Evolutionary conservation across 2,113 vertebrate genomes (phyloP), one percentile per base, ranked within the genome.

Genomic region (Chionis minor): DNA sequence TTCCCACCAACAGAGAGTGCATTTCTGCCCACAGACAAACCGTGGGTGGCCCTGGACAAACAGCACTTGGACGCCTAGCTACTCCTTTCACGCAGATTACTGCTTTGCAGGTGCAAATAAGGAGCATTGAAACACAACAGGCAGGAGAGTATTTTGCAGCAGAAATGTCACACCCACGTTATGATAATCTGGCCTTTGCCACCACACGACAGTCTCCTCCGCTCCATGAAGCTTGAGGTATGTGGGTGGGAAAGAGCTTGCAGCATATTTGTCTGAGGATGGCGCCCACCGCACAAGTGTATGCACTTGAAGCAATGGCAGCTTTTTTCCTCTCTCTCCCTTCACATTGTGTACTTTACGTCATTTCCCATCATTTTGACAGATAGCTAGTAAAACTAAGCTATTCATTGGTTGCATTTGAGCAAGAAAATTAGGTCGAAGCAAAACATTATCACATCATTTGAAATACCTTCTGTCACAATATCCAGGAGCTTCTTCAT

Each of bases 181-280:
- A 95, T 86, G 83, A 88, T 95, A 94, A 96, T 94, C 72, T 88
- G 72, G 83, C 69, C 95, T 89, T 87, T 94, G 86, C 51, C 73
- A 94, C 91, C 73, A 69, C 91, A 87, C 84, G 86, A 93, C 72
- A 94, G 56, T 91, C 72, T 95, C 61, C 71, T 91, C 55, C 3
- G 0, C 44, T 92, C 91, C 78, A 84, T 56, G n/a, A 88, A 94
- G 33, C 67, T 62, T 32, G 56, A 96, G 65, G 28, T 87, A 75
- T 4, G 94, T 84, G 88, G 92, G 95, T 75, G 92, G 77, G 44
- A 94, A 88, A 90, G 78, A 93, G 73, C 56, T 92, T 10, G 11
- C 77, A 91, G 65, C 26, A 49, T 93, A 88, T 78, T 94, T 94
- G 65, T 65, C 56, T 89, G 75, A 58, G 0, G 2, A 71, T 62